Evolutionary conservation across 2,797 vertebrate genomes (phyloP), one percentile per base, ranked within the genome.

Genomic region (Aldrovandia affinis): DNA sequence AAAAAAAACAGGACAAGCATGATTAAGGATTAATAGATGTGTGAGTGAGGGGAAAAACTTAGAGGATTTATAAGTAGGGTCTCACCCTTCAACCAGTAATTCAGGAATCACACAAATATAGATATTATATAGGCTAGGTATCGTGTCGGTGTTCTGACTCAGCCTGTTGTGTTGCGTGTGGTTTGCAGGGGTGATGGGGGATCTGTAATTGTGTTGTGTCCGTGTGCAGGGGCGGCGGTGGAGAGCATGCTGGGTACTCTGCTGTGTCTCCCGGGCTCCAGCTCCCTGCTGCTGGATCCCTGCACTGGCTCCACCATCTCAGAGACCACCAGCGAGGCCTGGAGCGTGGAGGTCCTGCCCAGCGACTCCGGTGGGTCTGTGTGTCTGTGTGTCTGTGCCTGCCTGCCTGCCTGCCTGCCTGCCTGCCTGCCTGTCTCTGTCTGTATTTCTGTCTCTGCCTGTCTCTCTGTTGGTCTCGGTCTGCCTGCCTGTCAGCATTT

Each of bases 251-350:
- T 99, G 50, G 98, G 98, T 89, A 98, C 96, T 92, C 95, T 99
- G 91, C 96, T 99, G 90, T 99, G 98, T 91, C 95, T 99, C 78
- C 98, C 98, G 75, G 97, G 97, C 84, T 96, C 98, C 9, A 96
- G 98, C 86, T 98, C 98, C 83, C 94, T 99, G 82, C 94, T 99
- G 85, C 95, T 99, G 88, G 98, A 99, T 93, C 97, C 98, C 63
- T 99, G 98, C 82, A n/a, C n/a, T n/a, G 98, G 98, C 89, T 99
- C 98, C 88, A 99, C 98, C 86, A 98, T 99, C 90, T 99, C 98
- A 0, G 98, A 99, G 95, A 99, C 98, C 85, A 99, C 98, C 47
- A 99, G 98, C 7, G 98, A 99, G 93, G 98, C 98, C 12, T 99
- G 98, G 98, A 99, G 98, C 14, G 98, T 99, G 89, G 98, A 99